Conservation (phyloP, 2,888 invertebrate genomes). For the Caenorhabditis virilis region DNA sequence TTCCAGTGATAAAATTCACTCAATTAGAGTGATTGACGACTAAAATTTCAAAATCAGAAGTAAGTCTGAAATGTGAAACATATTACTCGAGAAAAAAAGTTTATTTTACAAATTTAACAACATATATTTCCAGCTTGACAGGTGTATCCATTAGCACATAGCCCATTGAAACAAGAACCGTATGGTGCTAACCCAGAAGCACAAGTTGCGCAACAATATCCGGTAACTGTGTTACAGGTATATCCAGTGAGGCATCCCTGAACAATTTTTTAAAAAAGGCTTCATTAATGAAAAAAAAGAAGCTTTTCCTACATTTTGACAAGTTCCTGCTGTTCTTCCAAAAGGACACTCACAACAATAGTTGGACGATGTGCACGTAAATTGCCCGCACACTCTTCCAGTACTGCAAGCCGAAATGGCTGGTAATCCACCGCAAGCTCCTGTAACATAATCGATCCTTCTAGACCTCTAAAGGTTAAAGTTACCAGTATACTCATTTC, state of each 20-base stretch:
- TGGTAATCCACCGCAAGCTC: constrained; percentile 57
- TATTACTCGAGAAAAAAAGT: no score
- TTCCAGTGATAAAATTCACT: no score
- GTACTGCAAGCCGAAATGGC: constrained; percentile 52
- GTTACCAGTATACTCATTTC: constrained; percentile 54
- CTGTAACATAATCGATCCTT: constrained; percentile 31
- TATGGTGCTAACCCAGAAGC: constrained; percentile 47
- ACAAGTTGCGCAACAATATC: constrained; percentile 59
- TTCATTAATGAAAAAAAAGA: background rate
- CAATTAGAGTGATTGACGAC: no score
- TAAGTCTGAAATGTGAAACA: no score
- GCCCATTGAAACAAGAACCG: constrained; percentile 57
- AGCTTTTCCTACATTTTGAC: constrained; percentile 36
- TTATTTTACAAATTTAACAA: no score
- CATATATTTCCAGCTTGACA: constrained; percentile 62
- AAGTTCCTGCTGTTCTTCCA: constrained; percentile 54
- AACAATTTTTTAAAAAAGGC: constrained; percentile 3
- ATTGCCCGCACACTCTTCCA: constrained; percentile 34
- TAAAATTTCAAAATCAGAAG: no score
- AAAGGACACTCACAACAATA: constrained; percentile 62
- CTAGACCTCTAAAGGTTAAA: no score
- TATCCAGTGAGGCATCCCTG: constrained; percentile 56
- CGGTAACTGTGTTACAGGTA: constrained; percentile 38
- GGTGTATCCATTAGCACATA: constrained; percentile 53
- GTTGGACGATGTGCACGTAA: constrained; percentile 57